Percentiles rank a stretch among this genome's conserved stretches.
These are phyloP conservation scores for Anthoscopus minutus DNA, from an alignment of 2,113 vertebrate species.

Conservation along the genomic window DNA sequence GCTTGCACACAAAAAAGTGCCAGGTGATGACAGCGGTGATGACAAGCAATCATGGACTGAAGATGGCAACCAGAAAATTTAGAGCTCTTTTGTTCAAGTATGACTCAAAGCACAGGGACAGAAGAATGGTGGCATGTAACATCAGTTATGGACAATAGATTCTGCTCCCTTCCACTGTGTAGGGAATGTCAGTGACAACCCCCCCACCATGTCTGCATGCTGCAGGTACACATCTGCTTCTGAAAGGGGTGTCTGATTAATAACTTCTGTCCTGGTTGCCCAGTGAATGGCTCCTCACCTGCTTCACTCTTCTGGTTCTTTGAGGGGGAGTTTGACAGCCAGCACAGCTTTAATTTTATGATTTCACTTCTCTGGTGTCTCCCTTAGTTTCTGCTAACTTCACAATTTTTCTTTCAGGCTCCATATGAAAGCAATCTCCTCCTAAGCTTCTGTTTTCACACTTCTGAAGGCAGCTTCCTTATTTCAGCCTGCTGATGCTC, in stretches of 20 bases:
- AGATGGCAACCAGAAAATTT: background rate
- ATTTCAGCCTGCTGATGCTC: conserved; percentile 2
- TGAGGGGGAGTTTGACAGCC: background rate
- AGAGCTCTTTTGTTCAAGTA: background rate
- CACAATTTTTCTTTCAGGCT: conserved; percentile 49
- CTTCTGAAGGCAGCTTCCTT: conserved; percentile 36
- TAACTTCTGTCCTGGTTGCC: background rate
- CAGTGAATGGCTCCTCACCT: conserved; percentile 15
- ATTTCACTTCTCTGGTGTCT: conserved; percentile 49
- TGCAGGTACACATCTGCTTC: background rate
- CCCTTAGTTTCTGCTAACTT: conserved; percentile 53
- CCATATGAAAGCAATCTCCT: conserved; percentile 45
- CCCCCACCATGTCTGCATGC: rapidly evolving
- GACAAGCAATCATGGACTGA: background rate
- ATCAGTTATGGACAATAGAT: background rate
- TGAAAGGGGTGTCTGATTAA: background rate
- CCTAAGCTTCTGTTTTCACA: conserved; percentile 33
- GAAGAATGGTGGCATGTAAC: background rate
- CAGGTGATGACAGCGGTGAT: background rate
- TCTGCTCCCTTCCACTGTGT: background rate
- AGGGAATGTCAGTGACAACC: background rate
- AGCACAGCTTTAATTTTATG: conserved; percentile 48
- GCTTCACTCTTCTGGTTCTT: background rate
- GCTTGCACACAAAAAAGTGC: background rate
- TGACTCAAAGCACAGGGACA: background rate